Evolutionary conservation across 2,113 vertebrate species (phyloP).

Genomic region (Ailurus styani): DNA sequence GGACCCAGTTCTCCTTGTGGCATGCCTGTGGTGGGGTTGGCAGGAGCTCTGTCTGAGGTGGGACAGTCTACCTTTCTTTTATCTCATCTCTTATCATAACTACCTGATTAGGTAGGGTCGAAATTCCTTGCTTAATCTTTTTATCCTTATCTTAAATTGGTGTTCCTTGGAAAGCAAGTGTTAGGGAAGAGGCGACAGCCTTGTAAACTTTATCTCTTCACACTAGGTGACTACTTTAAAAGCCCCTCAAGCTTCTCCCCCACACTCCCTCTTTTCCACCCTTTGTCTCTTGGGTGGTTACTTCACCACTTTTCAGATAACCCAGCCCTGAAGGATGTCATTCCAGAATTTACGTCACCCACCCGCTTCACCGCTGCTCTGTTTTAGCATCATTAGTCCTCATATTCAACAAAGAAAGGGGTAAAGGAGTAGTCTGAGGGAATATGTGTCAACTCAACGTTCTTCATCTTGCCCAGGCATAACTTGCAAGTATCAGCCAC

Average conservation of each 20-base stretch:
- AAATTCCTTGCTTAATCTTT: not conserved
- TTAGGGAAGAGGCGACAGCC: not conserved
- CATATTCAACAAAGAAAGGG: not conserved
- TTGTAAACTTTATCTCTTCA: not conserved
- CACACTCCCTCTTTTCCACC: not conserved
- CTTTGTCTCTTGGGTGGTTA: fast-evolving
- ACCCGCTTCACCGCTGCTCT: not conserved
- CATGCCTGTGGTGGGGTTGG: fast-evolving
- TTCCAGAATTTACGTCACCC: not conserved
- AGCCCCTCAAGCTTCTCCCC: not conserved
- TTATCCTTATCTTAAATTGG: not conserved
- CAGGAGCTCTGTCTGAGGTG: no score
- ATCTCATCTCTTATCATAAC: not conserved
- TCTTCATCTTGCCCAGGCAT: not conserved
- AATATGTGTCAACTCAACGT: not conserved
- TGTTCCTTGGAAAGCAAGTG: not conserved
- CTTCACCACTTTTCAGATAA: not conserved
- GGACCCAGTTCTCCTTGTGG: not conserved
- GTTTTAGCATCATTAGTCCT: not conserved
- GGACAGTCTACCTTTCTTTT: not conserved
- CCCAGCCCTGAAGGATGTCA: not conserved
- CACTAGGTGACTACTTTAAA: not conserved
- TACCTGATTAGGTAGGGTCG: not conserved
- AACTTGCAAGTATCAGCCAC: not conserved
- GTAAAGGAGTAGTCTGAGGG: not conserved